These are phyloP conservation scores for Ondatra zibethicus DNA, from an alignment of 2,113 vertebrate genomes.

Conservation along the genomic window DNA sequence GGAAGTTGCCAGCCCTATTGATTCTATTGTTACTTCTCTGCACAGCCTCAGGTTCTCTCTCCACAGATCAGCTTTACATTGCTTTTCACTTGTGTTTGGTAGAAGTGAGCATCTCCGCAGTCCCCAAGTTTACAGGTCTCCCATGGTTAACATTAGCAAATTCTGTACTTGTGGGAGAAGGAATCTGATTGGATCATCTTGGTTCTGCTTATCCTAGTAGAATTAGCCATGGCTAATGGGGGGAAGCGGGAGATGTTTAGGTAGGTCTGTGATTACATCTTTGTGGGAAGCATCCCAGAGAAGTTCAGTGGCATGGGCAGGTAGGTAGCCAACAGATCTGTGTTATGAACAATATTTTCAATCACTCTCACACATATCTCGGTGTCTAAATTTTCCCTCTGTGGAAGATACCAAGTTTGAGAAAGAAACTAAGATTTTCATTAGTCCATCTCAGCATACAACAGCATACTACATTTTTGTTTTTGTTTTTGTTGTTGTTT, in stretches of 20 bases:
- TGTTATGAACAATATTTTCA: neutral
- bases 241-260: neutral
- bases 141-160: neutral
- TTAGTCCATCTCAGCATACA: neutral
- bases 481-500: neutral
- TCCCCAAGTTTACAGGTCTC: neutral
- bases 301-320: neutral
- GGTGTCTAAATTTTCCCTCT: neutral
- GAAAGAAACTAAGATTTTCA: neutral
- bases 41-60: neutral
- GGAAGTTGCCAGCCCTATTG: neutral
- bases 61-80: neutral
- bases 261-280: neutral
- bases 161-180: neutral
- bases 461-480: neutral
- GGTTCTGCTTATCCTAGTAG: neutral
- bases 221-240: neutral
- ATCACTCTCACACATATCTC: neutral
- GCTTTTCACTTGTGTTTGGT: neutral
- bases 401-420: neutral
- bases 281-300: no score
- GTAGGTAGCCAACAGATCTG: neutral
- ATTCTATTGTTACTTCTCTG: neutral
- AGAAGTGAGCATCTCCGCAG: neutral
- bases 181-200: neutral